These are phyloP conservation scores for Macrocentrus cingulum DNA, from an alignment of 1,140 invertebrate species.

Conservation along the genomic window DNA sequence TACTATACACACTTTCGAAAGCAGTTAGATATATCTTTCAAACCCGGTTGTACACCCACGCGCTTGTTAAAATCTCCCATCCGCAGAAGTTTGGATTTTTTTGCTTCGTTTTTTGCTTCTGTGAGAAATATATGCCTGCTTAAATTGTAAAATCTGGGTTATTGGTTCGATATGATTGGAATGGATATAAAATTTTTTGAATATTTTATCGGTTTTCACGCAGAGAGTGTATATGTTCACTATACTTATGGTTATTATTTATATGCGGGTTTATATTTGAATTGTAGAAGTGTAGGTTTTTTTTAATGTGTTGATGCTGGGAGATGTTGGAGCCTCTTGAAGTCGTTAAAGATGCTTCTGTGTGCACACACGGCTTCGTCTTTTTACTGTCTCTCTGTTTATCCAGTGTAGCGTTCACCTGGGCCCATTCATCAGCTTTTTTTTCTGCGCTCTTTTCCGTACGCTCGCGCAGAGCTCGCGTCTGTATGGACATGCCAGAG, in stretches of 20 bases:
- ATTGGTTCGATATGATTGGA: no score
- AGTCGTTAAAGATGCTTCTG: not conserved
- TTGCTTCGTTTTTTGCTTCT: no score
- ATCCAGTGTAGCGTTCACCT: not conserved
- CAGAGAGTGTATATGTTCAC: no score
- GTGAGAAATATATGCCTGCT: no score
- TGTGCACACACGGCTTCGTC: not conserved
- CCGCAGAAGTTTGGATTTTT: not conserved
- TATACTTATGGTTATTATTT: no score
- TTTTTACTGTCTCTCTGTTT: not conserved
- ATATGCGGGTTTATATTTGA: no score
- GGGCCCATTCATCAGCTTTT: not conserved
- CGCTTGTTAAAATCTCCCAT: not conserved
- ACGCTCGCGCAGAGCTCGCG: no score
- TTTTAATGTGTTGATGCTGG: not conserved
- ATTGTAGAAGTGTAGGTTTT: slow-evolving; percentile 9
- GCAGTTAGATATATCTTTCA: slow-evolving; percentile 10
- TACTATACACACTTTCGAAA: slow-evolving; percentile 23
- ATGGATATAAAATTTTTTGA: no score
- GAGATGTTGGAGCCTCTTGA: no score
- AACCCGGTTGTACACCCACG: slow-evolving; percentile 6
- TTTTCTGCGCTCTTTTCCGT: not conserved
- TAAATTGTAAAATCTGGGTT: no score
- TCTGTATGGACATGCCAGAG: not conserved
- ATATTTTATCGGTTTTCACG: slow-evolving; percentile 51